phyloP scores from a whole-genome alignment of 2,888 invertebrate genomes.

The Euproctis similis region DNA sequence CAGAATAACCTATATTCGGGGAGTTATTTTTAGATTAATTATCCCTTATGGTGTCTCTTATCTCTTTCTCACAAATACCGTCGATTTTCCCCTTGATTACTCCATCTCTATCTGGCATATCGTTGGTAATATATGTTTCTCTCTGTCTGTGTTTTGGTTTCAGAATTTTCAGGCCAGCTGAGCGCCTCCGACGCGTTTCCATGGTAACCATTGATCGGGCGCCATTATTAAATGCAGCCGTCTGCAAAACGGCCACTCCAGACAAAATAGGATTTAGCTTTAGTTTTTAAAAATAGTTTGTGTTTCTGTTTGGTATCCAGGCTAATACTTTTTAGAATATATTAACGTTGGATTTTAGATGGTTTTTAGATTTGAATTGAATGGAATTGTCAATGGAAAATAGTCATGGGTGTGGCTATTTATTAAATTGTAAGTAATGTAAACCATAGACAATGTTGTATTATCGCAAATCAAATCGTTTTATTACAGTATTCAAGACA shows the following conservation, averaged over 20 bases:
- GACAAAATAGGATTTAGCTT: conserved; percentile 25
- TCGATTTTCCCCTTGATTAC: conserved; percentile 11
- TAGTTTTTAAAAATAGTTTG: conserved; percentile 19
- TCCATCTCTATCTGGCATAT: conserved; percentile 26
- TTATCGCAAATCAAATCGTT: too few species aligned
- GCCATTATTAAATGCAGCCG: conserved; percentile 67
- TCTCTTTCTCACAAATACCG: conserved; percentile 20
- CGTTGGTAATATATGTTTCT: conserved; percentile 18
- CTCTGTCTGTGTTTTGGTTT: conserved; percentile 43
- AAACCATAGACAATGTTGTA: too few species aligned
- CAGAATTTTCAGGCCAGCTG: conserved; percentile 54
- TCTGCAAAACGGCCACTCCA: conserved; percentile 48
- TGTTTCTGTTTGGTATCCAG: too few species aligned
- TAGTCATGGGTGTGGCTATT: too few species aligned
- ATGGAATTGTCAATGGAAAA: too few species aligned
- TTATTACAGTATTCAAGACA: too few species aligned
- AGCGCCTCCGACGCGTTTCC: conserved; percentile 56
- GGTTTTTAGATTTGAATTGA: too few species aligned
- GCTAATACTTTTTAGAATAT: too few species aligned
- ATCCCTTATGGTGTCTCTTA: conserved; percentile 22
- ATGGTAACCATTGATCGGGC: conserved; percentile 69
- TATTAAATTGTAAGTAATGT: too few species aligned
- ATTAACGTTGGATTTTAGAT: too few species aligned
- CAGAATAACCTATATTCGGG: conserved; percentile 7
- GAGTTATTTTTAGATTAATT: conserved; percentile 11